Conservation (phyloP, 2,888 invertebrate genomes). For the Punctoribates punctum region DNA sequence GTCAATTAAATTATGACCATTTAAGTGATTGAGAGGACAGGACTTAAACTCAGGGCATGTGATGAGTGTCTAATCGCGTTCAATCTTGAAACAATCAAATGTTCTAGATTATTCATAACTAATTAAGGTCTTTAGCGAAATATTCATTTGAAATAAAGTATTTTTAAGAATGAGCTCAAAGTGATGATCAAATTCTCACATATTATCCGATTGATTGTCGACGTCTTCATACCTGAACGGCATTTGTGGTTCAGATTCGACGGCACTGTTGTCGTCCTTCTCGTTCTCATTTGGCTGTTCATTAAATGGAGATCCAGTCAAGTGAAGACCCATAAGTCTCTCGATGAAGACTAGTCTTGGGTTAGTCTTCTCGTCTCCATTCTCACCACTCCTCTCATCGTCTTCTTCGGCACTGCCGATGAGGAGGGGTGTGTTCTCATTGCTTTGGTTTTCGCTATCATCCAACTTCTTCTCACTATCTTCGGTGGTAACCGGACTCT, state of each 20-base stretch:
- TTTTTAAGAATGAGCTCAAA: too few relatives aligned
- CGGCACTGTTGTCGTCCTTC: slow-evolving; percentile 28
- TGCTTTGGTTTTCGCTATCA: slow-evolving; percentile 19
- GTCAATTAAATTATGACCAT: too few relatives aligned
- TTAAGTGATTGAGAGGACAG: too few relatives aligned
- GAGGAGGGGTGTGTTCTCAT: neutral
- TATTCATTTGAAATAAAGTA: too few relatives aligned
- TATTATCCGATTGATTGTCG: neutral
- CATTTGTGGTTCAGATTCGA: neutral
- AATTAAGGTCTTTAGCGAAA: too few relatives aligned
- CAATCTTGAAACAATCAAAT: too few relatives aligned
- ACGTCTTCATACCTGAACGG: slow-evolving; percentile 16
- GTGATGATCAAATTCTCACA: neutral
- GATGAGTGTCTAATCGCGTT: too few relatives aligned
- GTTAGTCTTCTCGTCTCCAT: slow-evolving; percentile 18
- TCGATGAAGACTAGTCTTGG: slow-evolving; percentile 45
- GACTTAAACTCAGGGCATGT: too few relatives aligned
- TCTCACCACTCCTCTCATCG: neutral
- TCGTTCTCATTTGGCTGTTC: neutral
- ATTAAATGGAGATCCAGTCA: slow-evolving; percentile 22
- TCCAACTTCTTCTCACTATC: slow-evolving; percentile 21
- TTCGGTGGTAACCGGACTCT: slow-evolving; percentile 5
- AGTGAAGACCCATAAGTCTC: slow-evolving; percentile 44
- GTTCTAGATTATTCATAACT: too few relatives aligned
- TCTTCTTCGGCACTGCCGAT: slow-evolving; percentile 18